phyloP scores from a whole-genome alignment of 2,888 invertebrate species.

The Willowsia nigromaculata region DNA sequence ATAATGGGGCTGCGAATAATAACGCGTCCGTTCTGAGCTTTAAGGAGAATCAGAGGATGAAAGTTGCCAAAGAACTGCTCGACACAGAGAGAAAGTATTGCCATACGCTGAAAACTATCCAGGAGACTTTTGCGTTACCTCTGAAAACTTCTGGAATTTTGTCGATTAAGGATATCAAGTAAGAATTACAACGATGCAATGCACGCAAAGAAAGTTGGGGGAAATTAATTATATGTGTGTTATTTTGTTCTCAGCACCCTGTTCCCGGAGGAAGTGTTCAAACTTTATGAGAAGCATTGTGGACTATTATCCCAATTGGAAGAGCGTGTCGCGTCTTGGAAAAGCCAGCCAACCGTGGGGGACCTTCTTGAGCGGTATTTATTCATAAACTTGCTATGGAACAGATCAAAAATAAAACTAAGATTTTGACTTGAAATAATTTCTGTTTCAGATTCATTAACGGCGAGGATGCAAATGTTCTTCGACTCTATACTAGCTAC shows the following conservation, averaged over 20 bases:
- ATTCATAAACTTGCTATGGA: slow-evolving; percentile 26
- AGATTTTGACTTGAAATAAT: too few relatives aligned
- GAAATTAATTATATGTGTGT: not conserved
- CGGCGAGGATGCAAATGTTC: slow-evolving; percentile 79
- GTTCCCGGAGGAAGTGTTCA: slow-evolving; percentile 81
- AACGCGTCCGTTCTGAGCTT: slow-evolving; percentile 60
- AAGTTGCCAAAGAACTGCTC: slow-evolving; percentile 80
- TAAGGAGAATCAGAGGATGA: slow-evolving; percentile 79
- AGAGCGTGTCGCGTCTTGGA: slow-evolving; percentile 80
- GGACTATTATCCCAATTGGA: slow-evolving; percentile 80
- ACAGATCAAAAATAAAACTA: too few relatives aligned
- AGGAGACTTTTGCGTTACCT: slow-evolving; percentile 80
- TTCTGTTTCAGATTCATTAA: slow-evolving; percentile 78
- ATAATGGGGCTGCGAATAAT: not conserved
- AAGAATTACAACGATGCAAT: slow-evolving; percentile 58
- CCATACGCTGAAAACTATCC: slow-evolving; percentile 80
- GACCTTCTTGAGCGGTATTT: slow-evolving; percentile 80
- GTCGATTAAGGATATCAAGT: slow-evolving; percentile 80
- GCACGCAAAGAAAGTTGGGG: not conserved
- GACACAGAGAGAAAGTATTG: slow-evolving; percentile 81
- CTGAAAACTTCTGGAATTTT: slow-evolving; percentile 79
- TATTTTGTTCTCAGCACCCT: slow-evolving; percentile 79
- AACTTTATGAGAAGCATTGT: slow-evolving; percentile 81
- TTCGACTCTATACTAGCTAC: slow-evolving; percentile 81
- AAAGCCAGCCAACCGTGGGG: slow-evolving; percentile 80